These are phyloP conservation scores for Macquaria australasica DNA, from an alignment of 2,113 vertebrate genomes.

Conservation along the genomic window DNA sequence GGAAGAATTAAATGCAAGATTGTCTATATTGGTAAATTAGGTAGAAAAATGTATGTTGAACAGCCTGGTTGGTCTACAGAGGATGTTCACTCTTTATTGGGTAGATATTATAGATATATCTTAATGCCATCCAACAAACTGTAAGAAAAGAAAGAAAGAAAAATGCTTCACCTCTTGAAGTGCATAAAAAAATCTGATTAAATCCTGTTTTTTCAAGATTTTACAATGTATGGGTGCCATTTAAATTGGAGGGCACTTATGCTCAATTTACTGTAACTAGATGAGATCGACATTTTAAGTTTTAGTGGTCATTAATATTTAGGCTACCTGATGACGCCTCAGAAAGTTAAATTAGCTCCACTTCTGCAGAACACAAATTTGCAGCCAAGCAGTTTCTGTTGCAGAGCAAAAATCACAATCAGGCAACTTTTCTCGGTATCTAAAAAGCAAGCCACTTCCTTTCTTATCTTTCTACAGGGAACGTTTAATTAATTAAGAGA, in stretches of 20 bases:
- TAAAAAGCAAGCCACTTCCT: conserved; percentile 3
- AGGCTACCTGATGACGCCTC: neutral
- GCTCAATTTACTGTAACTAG: neutral
- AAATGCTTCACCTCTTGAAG: no score
- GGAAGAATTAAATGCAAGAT: neutral
- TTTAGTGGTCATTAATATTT: conserved; percentile 4
- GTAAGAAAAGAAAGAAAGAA: no score
- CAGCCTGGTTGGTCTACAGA: no score
- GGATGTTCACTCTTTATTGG: no score
- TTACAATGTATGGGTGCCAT: neutral
- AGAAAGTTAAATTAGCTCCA: neutral
- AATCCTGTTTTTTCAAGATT: no score
- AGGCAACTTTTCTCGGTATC: neutral
- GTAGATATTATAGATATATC: neutral
- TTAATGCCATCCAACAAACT: neutral
- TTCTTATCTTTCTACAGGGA: neutral
- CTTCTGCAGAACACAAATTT: neutral
- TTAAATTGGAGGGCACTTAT: neutral
- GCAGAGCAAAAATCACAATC: neutral
- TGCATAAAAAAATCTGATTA: no score
- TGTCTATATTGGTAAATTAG: no score
- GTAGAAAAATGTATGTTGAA: no score
- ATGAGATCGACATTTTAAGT: neutral
- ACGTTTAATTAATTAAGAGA: neutral
- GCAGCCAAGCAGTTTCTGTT: neutral